A percentile compares a stretch with the other conserved stretches of the same genome.
Evolutionary conservation across 2,113 vertebrate genomes (phyloP).

Genomic region (Melanocharis versteri): DNA sequence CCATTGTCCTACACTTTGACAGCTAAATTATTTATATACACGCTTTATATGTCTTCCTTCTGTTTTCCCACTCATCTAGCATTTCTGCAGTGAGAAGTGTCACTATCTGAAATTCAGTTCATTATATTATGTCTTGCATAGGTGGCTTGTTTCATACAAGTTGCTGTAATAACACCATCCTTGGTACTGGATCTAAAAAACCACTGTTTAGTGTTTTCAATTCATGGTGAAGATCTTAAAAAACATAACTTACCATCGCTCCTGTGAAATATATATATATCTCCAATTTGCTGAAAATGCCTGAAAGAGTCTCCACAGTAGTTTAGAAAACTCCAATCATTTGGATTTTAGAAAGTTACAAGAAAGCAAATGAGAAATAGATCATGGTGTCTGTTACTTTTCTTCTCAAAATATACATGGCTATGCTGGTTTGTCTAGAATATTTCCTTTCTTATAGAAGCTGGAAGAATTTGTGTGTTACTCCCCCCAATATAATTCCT

Average conservation of each 20-base stretch:
- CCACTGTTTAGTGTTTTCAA: background rate
- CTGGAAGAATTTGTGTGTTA: conserved; percentile 13
- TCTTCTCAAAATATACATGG: background rate
- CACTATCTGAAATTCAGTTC: background rate
- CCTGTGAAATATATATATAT: background rate
- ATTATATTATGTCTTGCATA: background rate
- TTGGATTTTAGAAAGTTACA: background rate
- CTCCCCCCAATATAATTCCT: background rate
- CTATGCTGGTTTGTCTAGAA: background rate
- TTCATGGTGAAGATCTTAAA: background rate
- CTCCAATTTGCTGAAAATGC: background rate
- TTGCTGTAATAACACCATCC: background rate
- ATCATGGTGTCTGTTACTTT: background rate
- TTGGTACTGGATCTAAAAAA: background rate
- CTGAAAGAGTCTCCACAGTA: background rate
- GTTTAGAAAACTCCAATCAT: background rate
- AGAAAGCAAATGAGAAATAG: background rate
- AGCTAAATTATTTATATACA: background rate
- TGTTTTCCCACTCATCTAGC: background rate
- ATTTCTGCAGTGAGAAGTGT: background rate
- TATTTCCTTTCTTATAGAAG: background rate
- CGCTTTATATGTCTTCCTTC: background rate
- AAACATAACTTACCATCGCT: background rate
- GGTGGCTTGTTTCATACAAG: background rate
- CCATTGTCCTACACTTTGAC: background rate